phyloP scores from a whole-genome alignment of 2,888 invertebrate genomes.

The Rhingia rostrata region DNA sequence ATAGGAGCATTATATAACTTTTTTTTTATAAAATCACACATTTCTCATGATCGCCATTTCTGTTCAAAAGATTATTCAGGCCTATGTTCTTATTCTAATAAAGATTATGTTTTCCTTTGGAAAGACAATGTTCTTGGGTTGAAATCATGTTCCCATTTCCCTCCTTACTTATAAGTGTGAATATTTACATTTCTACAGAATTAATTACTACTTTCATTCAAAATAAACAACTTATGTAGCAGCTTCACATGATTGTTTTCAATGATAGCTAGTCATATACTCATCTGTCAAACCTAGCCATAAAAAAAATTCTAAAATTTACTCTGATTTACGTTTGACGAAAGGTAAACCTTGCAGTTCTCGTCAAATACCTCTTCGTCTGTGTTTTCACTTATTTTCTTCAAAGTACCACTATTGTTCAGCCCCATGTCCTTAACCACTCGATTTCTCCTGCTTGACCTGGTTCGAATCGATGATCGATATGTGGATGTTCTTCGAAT shows the following conservation, averaged over 20 bases:
- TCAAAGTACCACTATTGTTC: slow-evolving; percentile 38
- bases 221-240: background rate
- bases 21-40: too few species aligned
- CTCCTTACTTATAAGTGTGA: too few species aligned
- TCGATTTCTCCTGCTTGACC: slow-evolving; percentile 77
- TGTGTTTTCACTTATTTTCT: slow-evolving; percentile 51
- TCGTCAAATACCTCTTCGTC: slow-evolving; percentile 38
- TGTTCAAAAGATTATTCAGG: too few species aligned
- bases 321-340: slow-evolving; percentile 6
- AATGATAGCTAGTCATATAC: too few species aligned
- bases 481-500: slow-evolving; percentile 79
- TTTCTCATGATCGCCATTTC: too few species aligned
- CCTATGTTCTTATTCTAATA: too few species aligned
- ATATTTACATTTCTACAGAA: background rate
- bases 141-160: too few species aligned
- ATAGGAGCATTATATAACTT: too few species aligned
- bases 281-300: background rate
- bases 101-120: too few species aligned
- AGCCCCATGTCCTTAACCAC: slow-evolving; percentile 64
- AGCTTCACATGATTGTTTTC: too few species aligned
- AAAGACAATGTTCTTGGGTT: too few species aligned
- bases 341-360: slow-evolving; percentile 9
- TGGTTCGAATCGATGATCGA: slow-evolving; percentile 79
- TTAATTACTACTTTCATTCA: slow-evolving; percentile 2
- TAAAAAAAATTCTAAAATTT: slow-evolving; percentile 20